Conservation (phyloP, 2,888 invertebrate species). For the Hypomecis punctinalis region DNA sequence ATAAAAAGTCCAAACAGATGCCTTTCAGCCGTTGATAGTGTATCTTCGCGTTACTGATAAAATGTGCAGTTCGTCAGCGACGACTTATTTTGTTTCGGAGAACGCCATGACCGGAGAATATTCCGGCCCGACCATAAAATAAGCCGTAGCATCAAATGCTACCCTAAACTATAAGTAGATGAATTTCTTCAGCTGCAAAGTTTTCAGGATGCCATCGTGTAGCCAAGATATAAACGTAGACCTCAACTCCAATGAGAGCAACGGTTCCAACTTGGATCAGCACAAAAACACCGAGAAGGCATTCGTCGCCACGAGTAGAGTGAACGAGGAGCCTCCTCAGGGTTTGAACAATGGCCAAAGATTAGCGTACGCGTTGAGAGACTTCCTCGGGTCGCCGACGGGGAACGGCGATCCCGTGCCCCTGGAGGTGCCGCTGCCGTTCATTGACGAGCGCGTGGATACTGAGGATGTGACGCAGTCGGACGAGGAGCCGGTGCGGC, state of each 20-base stretch:
- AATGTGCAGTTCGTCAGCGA: slow-evolving; percentile 63
- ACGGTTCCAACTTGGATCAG: slow-evolving; percentile 59
- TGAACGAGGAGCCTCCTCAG: slow-evolving; percentile 52
- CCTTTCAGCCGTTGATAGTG: slow-evolving; percentile 58
- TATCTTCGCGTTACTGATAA: slow-evolving; percentile 56
- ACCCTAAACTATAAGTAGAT: slow-evolving; percentile 40
- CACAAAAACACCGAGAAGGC: slow-evolving; percentile 59
- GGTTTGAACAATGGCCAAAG: slow-evolving; percentile 69
- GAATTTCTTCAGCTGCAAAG: slow-evolving; percentile 49
- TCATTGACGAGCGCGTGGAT: slow-evolving; percentile 71
- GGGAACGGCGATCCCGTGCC: slow-evolving; percentile 59
- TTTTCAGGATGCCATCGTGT: slow-evolving; percentile 73
- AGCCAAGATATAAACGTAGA: slow-evolving; percentile 77
- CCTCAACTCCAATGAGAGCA: slow-evolving; percentile 70
- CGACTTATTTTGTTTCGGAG: slow-evolving; percentile 45
- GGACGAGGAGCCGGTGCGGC: slow-evolving; percentile 66
- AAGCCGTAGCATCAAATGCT: slow-evolving; percentile 22
- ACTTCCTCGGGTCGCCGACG: slow-evolving; percentile 65
- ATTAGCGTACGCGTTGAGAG: slow-evolving; percentile 71
- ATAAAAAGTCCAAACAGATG: slow-evolving; percentile 57
- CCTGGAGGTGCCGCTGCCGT: slow-evolving; percentile 64
- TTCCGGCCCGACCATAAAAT: slow-evolving; percentile 24
- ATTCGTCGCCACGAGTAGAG: slow-evolving; percentile 54
- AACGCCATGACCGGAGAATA: slow-evolving; percentile 27
- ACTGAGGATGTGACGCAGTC: slow-evolving; percentile 61